Percentiles rank a stretch among this genome's conserved stretches.
These are phyloP conservation scores for Phrynocephalus guinanensis DNA, from an alignment of 2,797 vertebrate species.

Conservation along the genomic window DNA sequence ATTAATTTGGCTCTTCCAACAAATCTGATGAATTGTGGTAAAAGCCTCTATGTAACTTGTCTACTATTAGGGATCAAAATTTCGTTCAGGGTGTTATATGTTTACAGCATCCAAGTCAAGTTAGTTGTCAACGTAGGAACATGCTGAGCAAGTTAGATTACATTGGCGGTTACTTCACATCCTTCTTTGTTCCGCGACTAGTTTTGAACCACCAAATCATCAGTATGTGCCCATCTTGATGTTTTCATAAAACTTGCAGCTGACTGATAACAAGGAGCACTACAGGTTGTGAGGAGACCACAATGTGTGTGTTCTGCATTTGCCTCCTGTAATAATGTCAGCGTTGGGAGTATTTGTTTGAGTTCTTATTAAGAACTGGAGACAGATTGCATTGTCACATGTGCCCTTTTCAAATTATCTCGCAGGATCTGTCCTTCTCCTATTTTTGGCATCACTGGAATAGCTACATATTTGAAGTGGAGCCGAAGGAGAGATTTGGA, in stretches of 20 bases:
- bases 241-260: not conserved
- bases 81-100: no score
- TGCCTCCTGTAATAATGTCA: not conserved
- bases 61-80: no score
- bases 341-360: not conserved
- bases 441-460: slow-evolving; percentile 34
- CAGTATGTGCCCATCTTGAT: no score
- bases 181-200: no score
- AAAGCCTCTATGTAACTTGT: no score
- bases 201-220: no score
- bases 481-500: slow-evolving; percentile 58
- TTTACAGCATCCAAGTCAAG: no score
- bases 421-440: slow-evolving; percentile 43
- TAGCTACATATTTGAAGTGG: slow-evolving; percentile 24
- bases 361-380: slow-evolving; percentile 39
- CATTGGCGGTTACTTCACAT: no score
- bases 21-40: no score
- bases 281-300: not conserved
- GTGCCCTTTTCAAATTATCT: slow-evolving; percentile 44
- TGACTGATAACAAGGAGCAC: not conserved
- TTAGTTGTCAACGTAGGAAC: no score
- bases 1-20: no score
- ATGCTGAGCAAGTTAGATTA: no score
- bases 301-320: not conserved
- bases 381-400: slow-evolving; percentile 49